A percentile compares a stretch with the other conserved stretches of the same genome.
phyloP scores from a whole-genome alignment of 2,797 vertebrate genomes.

The Poeciliopsis infans region DNA sequence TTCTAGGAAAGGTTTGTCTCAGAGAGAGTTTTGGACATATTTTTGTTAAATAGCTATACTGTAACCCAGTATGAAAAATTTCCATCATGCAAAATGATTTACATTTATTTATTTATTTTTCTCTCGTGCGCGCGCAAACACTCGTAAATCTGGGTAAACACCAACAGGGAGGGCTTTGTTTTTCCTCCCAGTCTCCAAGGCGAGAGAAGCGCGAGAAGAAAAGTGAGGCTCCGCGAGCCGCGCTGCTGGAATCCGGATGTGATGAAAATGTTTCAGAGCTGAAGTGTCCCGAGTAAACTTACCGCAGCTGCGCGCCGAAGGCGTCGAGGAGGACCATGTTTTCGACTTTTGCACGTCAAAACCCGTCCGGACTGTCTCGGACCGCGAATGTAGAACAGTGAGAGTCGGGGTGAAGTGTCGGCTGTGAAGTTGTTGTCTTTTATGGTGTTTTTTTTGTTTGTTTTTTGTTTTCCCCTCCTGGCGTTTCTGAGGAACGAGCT shows the following conservation, averaged over 20 bases:
- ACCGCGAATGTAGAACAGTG: background rate
- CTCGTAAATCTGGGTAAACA: constrained; percentile 20
- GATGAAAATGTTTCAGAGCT: constrained; percentile 84
- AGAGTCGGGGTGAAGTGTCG: constrained; percentile 28
- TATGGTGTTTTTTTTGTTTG: background rate
- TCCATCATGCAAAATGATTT: background rate
- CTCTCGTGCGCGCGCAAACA: no score
- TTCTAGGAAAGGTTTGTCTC: background rate
- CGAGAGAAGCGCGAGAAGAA: constrained; percentile 47
- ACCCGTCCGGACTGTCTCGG: constrained; percentile 18
- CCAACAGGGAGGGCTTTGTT: constrained; percentile 50
- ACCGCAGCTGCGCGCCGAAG: constrained; percentile 49
- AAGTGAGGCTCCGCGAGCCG: constrained; percentile 47
- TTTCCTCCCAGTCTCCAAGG: constrained; percentile 43
- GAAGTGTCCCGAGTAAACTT: constrained; percentile 55
- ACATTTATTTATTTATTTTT: background rate
- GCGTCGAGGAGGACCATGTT: constrained; percentile 18
- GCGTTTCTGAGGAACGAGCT: constrained; percentile 12
- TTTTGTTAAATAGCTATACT: background rate
- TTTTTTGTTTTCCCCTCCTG: constrained; percentile 4
- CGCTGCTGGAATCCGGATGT: constrained; percentile 87
- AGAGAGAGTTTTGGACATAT: background rate
- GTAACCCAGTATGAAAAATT: background rate
- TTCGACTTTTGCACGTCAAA: background rate
- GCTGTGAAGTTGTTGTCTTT: constrained; percentile 6